Percentiles rank a stretch among this genome's conserved stretches.
These are phyloP conservation scores for Apoda limacodes DNA, from an alignment of 2,888 invertebrate genomes.

Conservation along the genomic window DNA sequence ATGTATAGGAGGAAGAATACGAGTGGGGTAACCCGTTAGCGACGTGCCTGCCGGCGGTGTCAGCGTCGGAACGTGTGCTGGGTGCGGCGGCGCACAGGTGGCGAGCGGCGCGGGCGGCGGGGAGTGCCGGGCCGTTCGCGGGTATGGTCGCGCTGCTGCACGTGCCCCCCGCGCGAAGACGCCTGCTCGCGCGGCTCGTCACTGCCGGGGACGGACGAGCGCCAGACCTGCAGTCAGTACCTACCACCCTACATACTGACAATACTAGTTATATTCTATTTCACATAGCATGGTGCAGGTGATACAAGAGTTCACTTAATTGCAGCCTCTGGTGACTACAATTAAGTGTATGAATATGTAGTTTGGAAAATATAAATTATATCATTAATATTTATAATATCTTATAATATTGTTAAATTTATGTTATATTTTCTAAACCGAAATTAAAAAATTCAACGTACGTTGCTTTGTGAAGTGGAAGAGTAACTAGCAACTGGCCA, in stretches of 20 bases:
- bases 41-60: conserved; percentile 55
- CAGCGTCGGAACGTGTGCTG: conserved; percentile 42
- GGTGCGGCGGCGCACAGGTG: conserved; percentile 63
- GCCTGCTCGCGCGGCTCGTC: conserved; percentile 76
- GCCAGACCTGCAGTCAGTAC: conserved; percentile 35
- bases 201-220: conserved; percentile 82
- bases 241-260: background rate
- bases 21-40: conserved; percentile 87
- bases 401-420: too few species aligned
- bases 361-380: too few species aligned
- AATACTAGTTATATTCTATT: background rate
- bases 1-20: conserved; percentile 85
- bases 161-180: conserved; percentile 69
- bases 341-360: too few species aligned
- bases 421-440: too few species aligned
- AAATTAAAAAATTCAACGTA: too few species aligned
- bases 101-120: conserved; percentile 60
- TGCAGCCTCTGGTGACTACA: too few species aligned
- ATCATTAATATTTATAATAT: too few species aligned
- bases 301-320: too few species aligned
- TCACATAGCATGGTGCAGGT: background rate
- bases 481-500: too few species aligned
- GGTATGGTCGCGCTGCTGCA: conserved; percentile 67
- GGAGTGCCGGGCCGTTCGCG: conserved; percentile 60
- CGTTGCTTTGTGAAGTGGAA: too few species aligned